Evolutionary conservation across 1,140 invertebrate genomes (phyloP).

Genomic region (Trachymyrmex septentrionalis): DNA sequence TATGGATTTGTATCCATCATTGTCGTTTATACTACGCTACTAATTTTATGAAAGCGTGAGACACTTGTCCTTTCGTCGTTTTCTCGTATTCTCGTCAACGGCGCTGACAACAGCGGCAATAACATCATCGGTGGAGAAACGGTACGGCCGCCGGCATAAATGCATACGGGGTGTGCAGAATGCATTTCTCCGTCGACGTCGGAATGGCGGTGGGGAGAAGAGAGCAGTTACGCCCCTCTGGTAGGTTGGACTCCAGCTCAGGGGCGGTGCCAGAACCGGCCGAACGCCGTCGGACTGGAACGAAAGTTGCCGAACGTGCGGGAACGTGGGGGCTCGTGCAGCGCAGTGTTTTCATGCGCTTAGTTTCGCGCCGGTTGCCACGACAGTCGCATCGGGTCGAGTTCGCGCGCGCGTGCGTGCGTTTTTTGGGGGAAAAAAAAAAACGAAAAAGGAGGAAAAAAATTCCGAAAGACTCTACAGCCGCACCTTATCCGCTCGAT

Average conservation of each 20-base stretch:
- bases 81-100: constrained; percentile 52
- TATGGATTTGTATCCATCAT: neutral
- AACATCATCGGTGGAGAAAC: constrained; percentile 34
- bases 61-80: neutral
- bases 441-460: neutral
- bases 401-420: constrained; percentile 81
- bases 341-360: constrained; percentile 83
- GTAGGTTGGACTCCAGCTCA: constrained; percentile 77
- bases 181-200: constrained; percentile 37
- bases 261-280: constrained; percentile 75
- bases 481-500: neutral
- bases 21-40: neutral
- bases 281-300: constrained; percentile 42
- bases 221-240: constrained; percentile 79
- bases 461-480: neutral
- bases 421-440: constrained; percentile 64
- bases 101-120: constrained; percentile 51
- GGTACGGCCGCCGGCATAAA: constrained; percentile 35
- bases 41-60: constrained; percentile 12
- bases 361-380: constrained; percentile 86
- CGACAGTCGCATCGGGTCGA: constrained; percentile 84
- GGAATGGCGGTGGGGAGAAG: constrained; percentile 25
- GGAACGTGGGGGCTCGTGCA: constrained; percentile 80
- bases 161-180: constrained; percentile 16
- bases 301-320: constrained; percentile 70